Percentiles rank a stretch among this genome's conserved stretches.
phyloP scores from a whole-genome alignment of 2,888 invertebrate species.

The Cynaeus angustus region DNA sequence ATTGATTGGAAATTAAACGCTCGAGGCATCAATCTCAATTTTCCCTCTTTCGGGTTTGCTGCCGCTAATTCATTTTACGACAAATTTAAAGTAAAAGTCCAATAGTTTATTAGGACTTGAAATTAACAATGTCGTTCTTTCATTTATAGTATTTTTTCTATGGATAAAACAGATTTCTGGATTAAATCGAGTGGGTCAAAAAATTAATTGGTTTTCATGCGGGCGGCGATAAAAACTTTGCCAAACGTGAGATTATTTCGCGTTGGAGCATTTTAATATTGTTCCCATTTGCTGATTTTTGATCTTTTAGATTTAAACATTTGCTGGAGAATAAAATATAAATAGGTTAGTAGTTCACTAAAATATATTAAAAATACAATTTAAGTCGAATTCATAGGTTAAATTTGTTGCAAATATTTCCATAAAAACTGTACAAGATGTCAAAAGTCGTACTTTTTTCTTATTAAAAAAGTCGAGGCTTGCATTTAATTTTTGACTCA shows the following conservation, averaged over 20 bases:
- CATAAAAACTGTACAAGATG: no score
- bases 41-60: constrained; percentile 10
- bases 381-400: no score
- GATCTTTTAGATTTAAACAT: no score
- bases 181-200: constrained; percentile 4
- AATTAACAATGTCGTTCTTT: not conserved
- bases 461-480: no score
- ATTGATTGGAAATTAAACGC: constrained; percentile 41
- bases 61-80: not conserved
- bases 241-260: constrained; percentile 4
- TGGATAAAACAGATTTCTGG: not conserved
- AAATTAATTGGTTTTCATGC: constrained; percentile 12
- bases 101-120: not conserved
- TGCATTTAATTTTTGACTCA: no score
- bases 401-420: no score
- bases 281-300: no score
- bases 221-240: not conserved
- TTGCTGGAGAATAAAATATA: no score
- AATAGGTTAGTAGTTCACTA: no score
- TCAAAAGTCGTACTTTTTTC: no score
- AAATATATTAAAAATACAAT: no score
- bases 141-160: not conserved
- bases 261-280: not conserved
- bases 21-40: constrained; percentile 23
- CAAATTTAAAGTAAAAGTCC: not conserved